Conservation (phyloP, 2,888 invertebrate genomes). For the Melinaea marsaeus region DNA sequence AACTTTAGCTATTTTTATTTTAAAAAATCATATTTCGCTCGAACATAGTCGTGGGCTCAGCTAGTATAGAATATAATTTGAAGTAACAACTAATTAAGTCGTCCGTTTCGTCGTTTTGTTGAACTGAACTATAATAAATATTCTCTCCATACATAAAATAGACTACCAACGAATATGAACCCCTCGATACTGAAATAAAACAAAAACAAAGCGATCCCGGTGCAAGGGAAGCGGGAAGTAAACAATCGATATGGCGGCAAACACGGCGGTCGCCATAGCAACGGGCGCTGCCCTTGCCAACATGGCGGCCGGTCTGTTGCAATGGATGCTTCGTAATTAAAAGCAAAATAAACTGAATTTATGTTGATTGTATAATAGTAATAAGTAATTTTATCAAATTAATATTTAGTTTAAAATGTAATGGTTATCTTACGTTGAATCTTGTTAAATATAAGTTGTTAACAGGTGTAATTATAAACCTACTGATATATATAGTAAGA, state of each 20-base stretch:
- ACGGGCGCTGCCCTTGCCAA: conserved; percentile 50
- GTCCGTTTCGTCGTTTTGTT: too few relatives aligned
- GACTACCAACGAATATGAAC: conserved; percentile 1
- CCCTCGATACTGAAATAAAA: conserved; percentile 12
- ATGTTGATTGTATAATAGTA: not conserved
- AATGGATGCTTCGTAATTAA: conserved; percentile 11
- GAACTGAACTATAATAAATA: too few relatives aligned
- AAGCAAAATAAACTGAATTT: not conserved
- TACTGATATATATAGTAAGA: too few relatives aligned
- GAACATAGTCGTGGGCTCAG: too few relatives aligned
- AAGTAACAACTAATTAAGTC: too few relatives aligned
- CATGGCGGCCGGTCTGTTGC: conserved; percentile 16
- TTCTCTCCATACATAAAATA: not conserved
- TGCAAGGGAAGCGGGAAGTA: conserved; percentile 49
- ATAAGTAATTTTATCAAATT: not conserved
- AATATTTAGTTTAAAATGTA: not conserved
- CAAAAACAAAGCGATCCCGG: conserved; percentile 28
- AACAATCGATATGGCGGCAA: conserved; percentile 76
- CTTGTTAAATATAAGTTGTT: too few relatives aligned
- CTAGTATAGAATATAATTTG: too few relatives aligned
- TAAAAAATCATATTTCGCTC: too few relatives aligned
- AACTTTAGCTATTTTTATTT: too few relatives aligned
- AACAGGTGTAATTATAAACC: too few relatives aligned
- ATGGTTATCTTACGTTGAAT: too few relatives aligned
- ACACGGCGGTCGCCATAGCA: conserved; percentile 73